Evolutionary conservation across 1,140 invertebrate genomes (phyloP).

Genomic region (Pseudachorutes palmiensis): DNA sequence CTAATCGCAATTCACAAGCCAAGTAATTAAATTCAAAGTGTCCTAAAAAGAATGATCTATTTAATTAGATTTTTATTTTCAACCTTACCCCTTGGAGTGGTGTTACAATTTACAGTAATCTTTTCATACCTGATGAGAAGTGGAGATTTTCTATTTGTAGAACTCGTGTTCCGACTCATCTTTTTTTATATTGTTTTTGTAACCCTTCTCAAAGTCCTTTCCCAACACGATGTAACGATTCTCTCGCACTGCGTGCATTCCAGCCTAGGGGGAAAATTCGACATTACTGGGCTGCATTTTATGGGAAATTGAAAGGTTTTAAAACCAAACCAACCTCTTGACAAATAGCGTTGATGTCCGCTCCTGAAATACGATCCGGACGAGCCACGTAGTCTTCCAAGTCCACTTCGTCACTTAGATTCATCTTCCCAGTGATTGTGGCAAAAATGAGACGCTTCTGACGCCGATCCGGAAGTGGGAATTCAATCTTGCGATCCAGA

Average conservation of each 20-base stretch:
- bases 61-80: too few relatives aligned
- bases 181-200: conserved; percentile 99
- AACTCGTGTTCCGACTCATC: conserved; percentile 99
- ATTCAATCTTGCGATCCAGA: conserved; percentile 98
- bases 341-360: conserved; percentile 99
- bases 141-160: conserved; percentile 93
- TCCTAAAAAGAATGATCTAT: too few relatives aligned
- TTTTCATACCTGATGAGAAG: too few relatives aligned
- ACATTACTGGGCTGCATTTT: conserved; percentile 1
- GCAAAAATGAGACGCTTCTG: conserved; percentile 97
- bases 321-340: conserved; percentile 70
- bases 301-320: conserved; percentile 8
- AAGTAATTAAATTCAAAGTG: too few relatives aligned
- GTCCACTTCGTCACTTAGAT: conserved; percentile 98
- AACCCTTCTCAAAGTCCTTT: conserved; percentile 99
- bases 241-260: conserved; percentile 93
- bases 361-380: conserved; percentile 96
- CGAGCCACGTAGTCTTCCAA: conserved; percentile 97
- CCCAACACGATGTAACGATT: conserved; percentile 97
- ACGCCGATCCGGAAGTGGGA: conserved; percentile 91
- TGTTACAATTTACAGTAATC: too few relatives aligned
- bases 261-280: conserved; percentile 49
- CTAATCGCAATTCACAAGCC: too few relatives aligned
- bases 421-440: conserved; percentile 98
- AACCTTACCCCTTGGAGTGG: too few relatives aligned